Conservation (phyloP, 2,113 vertebrate species). For the Neolamprologus fasciatus region DNA sequence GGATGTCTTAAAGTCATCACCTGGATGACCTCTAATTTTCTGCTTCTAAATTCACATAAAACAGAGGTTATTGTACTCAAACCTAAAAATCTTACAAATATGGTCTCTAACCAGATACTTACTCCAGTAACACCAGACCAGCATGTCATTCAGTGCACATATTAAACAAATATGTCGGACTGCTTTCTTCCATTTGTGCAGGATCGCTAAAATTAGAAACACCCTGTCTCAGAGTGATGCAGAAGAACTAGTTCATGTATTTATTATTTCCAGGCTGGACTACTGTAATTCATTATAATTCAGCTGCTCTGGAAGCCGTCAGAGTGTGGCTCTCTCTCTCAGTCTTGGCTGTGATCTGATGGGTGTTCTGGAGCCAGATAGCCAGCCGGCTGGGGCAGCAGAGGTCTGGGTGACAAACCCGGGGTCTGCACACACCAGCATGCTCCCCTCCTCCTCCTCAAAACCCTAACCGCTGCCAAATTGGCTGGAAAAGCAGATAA, state of each 20-base stretch:
- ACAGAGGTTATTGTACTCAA: neutral
- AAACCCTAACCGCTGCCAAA: constrained; percentile 18
- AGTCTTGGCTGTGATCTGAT: constrained; percentile 8
- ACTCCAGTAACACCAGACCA: neutral
- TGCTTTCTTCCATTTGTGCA: neutral
- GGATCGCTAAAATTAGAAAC: neutral
- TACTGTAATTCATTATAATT: neutral
- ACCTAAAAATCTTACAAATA: neutral
- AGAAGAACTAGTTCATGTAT: neutral
- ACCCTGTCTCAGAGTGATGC: neutral
- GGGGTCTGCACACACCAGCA: constrained; percentile 1
- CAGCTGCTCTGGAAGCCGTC: neutral
- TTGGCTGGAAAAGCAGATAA: constrained; percentile 39
- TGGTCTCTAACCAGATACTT: neutral
- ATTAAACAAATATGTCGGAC: neutral
- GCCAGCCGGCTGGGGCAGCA: constrained; percentile 9
- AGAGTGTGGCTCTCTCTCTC: neutral
- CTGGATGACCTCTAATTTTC: neutral
- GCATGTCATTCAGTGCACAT: neutral
- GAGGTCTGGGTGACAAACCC: constrained; percentile 36
- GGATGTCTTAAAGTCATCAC: neutral
- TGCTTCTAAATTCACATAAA: neutral
- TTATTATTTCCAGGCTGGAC: neutral
- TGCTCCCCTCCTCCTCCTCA: neutral
- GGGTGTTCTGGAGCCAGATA: neutral